These are phyloP conservation scores for Himalopsyche anomala DNA, from an alignment of 2,888 invertebrate genomes.

Conservation along the genomic window DNA sequence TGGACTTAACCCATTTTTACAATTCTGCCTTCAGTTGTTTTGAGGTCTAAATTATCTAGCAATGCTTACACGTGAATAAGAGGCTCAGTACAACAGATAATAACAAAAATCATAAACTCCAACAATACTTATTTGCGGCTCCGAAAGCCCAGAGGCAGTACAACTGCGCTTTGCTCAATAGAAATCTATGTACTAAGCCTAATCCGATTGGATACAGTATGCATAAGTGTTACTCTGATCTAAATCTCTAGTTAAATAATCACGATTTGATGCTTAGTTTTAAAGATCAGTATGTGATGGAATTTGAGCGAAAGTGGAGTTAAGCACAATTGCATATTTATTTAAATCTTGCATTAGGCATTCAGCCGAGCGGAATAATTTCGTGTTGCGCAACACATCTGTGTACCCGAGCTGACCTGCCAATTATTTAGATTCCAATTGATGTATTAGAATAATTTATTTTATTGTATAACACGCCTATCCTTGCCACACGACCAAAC, in stretches of 20 bases:
- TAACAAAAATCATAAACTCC: background rate
- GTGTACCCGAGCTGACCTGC: background rate
- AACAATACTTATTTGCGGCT: background rate
- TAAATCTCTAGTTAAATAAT: slow-evolving; percentile 19
- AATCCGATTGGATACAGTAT: slow-evolving; percentile 20
- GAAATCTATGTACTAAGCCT: slow-evolving; percentile 1
- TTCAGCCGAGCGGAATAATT: slow-evolving; percentile 15
- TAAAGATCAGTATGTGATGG: slow-evolving; percentile 26
- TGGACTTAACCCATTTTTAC: background rate
- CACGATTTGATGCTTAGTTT: slow-evolving; percentile 24
- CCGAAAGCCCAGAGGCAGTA: background rate
- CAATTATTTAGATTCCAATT: slow-evolving; percentile 21
- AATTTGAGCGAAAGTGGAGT: slow-evolving; percentile 29
- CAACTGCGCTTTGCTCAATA: slow-evolving; percentile 14
- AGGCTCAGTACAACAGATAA: background rate
- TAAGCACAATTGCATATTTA: slow-evolving; percentile 20
- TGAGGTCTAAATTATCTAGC: background rate
- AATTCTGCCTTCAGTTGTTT: background rate
- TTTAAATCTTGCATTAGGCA: slow-evolving; percentile 23
- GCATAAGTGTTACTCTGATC: slow-evolving; percentile 21
- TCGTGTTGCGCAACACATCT: background rate
- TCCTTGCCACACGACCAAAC: no score
- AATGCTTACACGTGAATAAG: slow-evolving; percentile 4
- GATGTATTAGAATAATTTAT: background rate
- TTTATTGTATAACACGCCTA: background rate